Conservation (phyloP, 2,888 invertebrate species). For the Diadegma fenestrale region DNA sequence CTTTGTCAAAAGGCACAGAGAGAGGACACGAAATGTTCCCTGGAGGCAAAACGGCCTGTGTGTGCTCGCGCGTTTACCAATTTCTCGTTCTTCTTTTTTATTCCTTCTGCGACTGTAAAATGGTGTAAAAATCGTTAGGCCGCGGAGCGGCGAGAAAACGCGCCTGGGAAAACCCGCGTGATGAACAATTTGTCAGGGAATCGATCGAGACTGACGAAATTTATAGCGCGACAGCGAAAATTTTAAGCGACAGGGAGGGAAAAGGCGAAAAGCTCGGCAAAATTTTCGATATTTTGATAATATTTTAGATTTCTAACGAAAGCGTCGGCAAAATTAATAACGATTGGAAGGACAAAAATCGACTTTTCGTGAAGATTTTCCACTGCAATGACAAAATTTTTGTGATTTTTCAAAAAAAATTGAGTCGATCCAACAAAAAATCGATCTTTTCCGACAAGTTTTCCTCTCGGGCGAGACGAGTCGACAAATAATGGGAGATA, state of each 20-base stretch:
- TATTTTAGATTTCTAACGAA: too few relatives aligned
- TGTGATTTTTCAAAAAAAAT: too few relatives aligned
- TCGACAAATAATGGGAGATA: constrained; percentile 15
- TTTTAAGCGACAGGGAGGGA: constrained; percentile 5
- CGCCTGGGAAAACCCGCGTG: not conserved
- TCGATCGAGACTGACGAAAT: constrained; percentile 13
- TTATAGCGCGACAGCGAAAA: not conserved
- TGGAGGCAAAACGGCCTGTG: constrained; percentile 28
- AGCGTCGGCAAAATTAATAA: too few relatives aligned
- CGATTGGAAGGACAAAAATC: too few relatives aligned
- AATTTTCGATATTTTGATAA: too few relatives aligned
- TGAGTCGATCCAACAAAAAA: too few relatives aligned
- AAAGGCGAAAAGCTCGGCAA: too few relatives aligned
- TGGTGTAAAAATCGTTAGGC: not conserved
- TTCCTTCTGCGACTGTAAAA: not conserved
- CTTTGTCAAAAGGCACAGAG: constrained; percentile 37
- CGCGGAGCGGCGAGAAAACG: not conserved
- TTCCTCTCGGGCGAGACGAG: constrained; percentile 8
- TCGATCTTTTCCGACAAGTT: too few relatives aligned
- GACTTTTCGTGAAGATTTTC: too few relatives aligned
- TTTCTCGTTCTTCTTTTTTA: constrained; percentile 5
- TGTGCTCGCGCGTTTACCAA: constrained; percentile 23
- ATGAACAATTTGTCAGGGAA: constrained; percentile 15
- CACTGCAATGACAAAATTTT: too few relatives aligned
- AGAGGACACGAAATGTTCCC: constrained; percentile 47